Conservation (phyloP, 2,797 vertebrate genomes). For the Apogon talboti region DNA sequence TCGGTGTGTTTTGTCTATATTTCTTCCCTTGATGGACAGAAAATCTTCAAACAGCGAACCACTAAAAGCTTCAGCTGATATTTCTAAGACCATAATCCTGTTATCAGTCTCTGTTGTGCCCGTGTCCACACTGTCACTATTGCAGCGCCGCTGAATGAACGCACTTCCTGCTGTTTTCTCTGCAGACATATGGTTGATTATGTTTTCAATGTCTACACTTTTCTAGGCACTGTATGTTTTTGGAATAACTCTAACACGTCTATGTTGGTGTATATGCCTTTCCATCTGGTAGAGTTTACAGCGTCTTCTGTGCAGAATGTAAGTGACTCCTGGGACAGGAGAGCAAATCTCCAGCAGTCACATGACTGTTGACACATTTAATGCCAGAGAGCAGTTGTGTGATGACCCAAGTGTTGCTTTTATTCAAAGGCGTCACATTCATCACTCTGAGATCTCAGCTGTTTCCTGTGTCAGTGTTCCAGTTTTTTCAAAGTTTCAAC, state of each 20-base stretch:
- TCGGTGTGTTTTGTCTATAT: constrained; percentile 4
- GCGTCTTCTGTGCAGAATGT: constrained; percentile 15
- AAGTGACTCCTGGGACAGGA: neutral
- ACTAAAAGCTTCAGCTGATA: constrained; percentile 23
- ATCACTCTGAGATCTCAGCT: neutral
- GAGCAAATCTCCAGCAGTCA: constrained; percentile 28
- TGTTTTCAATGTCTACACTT: constrained; percentile 54
- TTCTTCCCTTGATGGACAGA: constrained; percentile 33
- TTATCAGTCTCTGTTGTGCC: constrained; percentile 23
- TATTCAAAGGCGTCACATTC: constrained; percentile 13
- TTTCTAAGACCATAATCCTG: constrained; percentile 18
- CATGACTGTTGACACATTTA: constrained; percentile 14
- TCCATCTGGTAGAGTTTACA: constrained; percentile 50
- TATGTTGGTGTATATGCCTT: constrained; percentile 24
- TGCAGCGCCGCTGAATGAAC: too few species aligned
- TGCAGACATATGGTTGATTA: constrained; percentile 61
- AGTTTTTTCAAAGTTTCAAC: too few species aligned
- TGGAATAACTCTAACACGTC: constrained; percentile 53
- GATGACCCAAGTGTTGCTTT: neutral
- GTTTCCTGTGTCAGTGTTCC: neutral
- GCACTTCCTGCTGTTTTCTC: constrained; percentile 49
- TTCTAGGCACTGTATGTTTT: constrained; percentile 52
- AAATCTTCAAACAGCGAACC: constrained; percentile 30
- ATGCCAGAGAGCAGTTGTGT: constrained; percentile 3
- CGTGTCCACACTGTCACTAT: constrained; percentile 19